Base-by-base conservation (phyloP, 2,113 vertebrate genomes). In the Paedocypris sp. region DNA sequence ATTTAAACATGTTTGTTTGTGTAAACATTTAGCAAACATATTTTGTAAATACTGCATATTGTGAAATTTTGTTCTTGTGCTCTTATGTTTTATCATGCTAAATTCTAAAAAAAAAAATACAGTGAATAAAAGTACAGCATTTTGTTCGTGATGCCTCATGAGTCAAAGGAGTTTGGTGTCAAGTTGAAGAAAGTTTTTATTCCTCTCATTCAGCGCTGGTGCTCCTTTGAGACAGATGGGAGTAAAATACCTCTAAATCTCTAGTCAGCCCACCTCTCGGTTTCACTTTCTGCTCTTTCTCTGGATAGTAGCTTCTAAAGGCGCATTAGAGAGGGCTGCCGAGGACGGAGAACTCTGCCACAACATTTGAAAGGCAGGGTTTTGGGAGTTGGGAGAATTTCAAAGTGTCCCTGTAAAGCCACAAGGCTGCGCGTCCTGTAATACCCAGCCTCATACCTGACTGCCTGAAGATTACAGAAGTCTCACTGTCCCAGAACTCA, bases 341-440 rank as follows among this genome's bases (percentile, higher is more conserved):
- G 45, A 61, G 43, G 64, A 54, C 29, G 26, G 48, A 50, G 49
- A 50, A 38, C 69, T 47, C 63, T 45, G 45, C 36, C 58, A 62
- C 39, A 45, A 42, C 60, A 57, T 67, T 45, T 39, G 20, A 29
- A 29, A 36, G 13, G 22, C 15, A 22, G 32, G 47, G 13, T 46
- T 25, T 28, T 38, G 59, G 6, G 46, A 59, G 42, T 62, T 63
- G 47, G 66, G 56, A 45, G 52, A 41, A 47, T 73, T 75, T 74
- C 49, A 77, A 79, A 76, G 64, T 60, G 69, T 70, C 62, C 61
- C 74, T 62, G 72, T 77, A 79, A 72, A 70, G 54, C 67, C 70
- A 68, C 49, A 62, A 46, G 62, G 56, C 49, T 64, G 63, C 59
- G 33, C 33, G 52, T 6, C 15, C 18, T 29, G 62, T 64, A 54